These are phyloP conservation scores for Encarsia formosa DNA, from an alignment of 2,888 invertebrate species.

Conservation along the genomic window DNA sequence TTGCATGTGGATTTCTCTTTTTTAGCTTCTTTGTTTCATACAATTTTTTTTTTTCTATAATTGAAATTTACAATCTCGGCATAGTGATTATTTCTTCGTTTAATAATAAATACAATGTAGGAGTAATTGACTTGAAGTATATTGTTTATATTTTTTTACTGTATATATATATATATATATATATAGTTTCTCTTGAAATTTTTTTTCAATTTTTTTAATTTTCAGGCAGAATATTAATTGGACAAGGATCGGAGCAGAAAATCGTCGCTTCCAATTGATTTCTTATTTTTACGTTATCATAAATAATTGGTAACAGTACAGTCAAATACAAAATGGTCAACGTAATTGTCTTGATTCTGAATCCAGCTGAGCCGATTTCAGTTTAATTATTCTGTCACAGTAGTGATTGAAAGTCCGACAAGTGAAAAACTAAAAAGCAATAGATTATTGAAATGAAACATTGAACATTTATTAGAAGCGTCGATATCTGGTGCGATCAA, in stretches of 20 bases:
- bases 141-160: constrained; percentile 34
- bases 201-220: constrained; percentile 14
- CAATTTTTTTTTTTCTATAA: not conserved
- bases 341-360: too few species aligned
- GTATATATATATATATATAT: constrained; percentile 25
- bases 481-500: constrained; percentile 16
- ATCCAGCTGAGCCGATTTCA: too few species aligned
- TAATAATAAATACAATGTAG: constrained; percentile 34
- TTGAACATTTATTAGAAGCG: constrained; percentile 10
- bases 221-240: constrained; percentile 20
- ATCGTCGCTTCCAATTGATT: constrained; percentile 11
- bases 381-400: too few species aligned
- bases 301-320: too few species aligned
- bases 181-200: constrained; percentile 15
- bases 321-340: too few species aligned
- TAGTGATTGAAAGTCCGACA: too few species aligned
- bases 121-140: constrained; percentile 51
- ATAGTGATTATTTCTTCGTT: constrained; percentile 25
- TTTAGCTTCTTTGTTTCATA: not conserved
- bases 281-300: not conserved
- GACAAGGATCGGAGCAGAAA: constrained; percentile 20
- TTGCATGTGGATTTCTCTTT: not conserved
- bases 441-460: too few species aligned
- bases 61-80: constrained; percentile 35
- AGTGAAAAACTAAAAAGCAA: too few species aligned